Percentiles rank a stretch among this genome's conserved stretches.
These are phyloP conservation scores for Saimiri boliviensis DNA, from an alignment of 2,113 vertebrate species.

Conservation along the genomic window DNA sequence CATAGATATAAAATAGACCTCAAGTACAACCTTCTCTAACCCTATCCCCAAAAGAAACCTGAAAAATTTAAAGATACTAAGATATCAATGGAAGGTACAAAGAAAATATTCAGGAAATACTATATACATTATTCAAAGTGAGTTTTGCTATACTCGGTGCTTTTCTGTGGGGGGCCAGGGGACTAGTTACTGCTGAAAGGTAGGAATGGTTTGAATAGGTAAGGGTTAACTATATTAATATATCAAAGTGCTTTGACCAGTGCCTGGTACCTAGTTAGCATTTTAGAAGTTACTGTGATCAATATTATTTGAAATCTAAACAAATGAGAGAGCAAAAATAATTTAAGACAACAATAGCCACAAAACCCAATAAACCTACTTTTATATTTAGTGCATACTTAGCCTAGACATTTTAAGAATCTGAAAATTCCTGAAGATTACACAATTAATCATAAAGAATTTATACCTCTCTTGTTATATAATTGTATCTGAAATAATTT, in stretches of 20 bases:
- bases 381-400: background rate
- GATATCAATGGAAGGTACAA: background rate
- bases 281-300: background rate
- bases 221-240: background rate
- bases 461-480: background rate
- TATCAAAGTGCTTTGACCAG: constrained; percentile 2
- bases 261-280: background rate
- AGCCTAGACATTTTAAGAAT: constrained; percentile 14
- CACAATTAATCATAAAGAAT: background rate
- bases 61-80: background rate
- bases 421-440: background rate
- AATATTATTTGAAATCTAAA: constrained; percentile 39
- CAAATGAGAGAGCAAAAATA: constrained; percentile 15
- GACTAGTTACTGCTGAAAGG: background rate
- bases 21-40: background rate
- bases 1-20: background rate
- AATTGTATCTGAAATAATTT: constrained; percentile 31
- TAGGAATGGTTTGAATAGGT: background rate
- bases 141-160: background rate
- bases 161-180: background rate
- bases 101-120: background rate
- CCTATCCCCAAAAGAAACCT: background rate
- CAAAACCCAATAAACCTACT: constrained; percentile 36
- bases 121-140: constrained; percentile 23
- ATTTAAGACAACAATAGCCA: constrained; percentile 11